Evolutionary conservation across 2,797 vertebrate species (phyloP).

Genomic region (Malacoraja senta): DNA sequence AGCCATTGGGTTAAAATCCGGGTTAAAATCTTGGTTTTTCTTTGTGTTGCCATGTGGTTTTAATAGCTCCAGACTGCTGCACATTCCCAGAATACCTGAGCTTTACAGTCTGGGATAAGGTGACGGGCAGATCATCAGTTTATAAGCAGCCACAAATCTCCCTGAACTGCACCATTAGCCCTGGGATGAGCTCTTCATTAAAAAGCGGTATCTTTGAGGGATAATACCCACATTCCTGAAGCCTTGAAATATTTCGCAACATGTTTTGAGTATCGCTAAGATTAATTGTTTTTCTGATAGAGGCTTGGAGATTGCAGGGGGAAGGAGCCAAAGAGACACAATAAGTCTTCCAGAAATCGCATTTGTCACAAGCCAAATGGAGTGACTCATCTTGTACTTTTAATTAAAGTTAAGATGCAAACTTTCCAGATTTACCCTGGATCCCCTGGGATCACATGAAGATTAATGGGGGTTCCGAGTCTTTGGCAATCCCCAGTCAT

Average conservation of each 20-base stretch:
- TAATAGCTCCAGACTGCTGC: not conserved
- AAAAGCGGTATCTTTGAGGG: not conserved
- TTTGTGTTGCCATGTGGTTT: not conserved
- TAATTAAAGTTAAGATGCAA: too few species aligned
- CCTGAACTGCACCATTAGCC: not conserved
- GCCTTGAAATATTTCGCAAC: not conserved
- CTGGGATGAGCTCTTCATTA: not conserved
- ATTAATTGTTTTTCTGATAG: not conserved
- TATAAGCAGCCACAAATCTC: not conserved
- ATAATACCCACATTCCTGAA: not conserved
- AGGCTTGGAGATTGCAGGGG: not conserved
- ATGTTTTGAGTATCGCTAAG: not conserved
- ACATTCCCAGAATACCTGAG: not conserved
- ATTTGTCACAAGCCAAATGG: not conserved
- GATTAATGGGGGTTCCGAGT: too few species aligned
- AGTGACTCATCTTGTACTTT: not conserved
- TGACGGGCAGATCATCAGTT: not conserved
- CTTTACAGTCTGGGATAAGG: not conserved
- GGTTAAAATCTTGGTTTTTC: not conserved
- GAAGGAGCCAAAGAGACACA: not conserved
- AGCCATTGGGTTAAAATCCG: conserved; percentile 21
- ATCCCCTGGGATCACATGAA: too few species aligned
- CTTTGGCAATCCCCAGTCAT: too few species aligned
- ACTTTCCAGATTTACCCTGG: too few species aligned
- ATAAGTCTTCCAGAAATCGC: not conserved